Base-by-base conservation (phyloP, 2,888 invertebrate species). In the Herminia tarsipennalis region DNA sequence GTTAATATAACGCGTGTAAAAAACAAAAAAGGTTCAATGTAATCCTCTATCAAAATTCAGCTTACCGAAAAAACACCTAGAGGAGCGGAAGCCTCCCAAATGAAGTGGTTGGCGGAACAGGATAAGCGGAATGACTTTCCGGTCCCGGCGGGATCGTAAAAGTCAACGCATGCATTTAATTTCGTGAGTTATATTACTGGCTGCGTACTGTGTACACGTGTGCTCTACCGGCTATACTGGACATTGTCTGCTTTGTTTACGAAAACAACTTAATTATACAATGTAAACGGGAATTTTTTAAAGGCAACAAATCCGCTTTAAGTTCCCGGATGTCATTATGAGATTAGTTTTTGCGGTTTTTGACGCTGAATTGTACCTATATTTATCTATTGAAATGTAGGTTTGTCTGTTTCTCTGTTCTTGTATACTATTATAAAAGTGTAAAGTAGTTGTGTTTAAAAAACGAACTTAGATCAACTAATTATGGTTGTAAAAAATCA, bases 121-220 rank as follows among this genome's bases (percentile, higher is more conserved):
- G 81, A 79, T 81, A 81, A 78, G 70, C 78, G 79, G 70, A 77
- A 85, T 79, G 81, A 82, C 81, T 82, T 80, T 72, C 80, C 78
- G 74, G 77, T 74, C 83, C 75, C 84, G 46, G 44, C 40, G 80
- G 82, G 70, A 68, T 73, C 80, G 81, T 85, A 84, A 85, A 84
- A 82, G 78, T 82, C 83, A 79, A 83, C 85, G 82, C 83, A 78
- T 83, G 84, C 83, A 82, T 83, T 84, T 83, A 82, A 84, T 84
- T 82, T 77, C 56, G 64, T 71, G 73, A 81, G 75, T 79, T 81
- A 83, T 77, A 73, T 59, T 68, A 66, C 66, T 67, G 3, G 37
- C 38, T 47, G 47, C 37, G 36, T 37, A 44, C 36, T 20, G 36
- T 33, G 10, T 28, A 34, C 32, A 39, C 50, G 38, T 48, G 55